Evolutionary conservation across 2,113 vertebrate species (phyloP).

Genomic region (Cynopterus brachyotis): DNA sequence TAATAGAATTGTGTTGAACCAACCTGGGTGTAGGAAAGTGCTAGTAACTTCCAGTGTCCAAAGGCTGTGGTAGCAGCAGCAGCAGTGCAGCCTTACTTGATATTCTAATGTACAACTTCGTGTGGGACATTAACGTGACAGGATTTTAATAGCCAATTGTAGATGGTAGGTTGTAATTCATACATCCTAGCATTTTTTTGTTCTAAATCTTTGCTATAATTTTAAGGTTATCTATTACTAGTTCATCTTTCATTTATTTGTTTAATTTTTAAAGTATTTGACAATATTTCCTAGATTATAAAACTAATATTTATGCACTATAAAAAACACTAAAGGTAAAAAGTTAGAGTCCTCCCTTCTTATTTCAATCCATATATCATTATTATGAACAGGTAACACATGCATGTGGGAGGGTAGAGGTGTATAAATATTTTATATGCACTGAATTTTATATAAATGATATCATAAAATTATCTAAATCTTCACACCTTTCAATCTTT

Average conservation of each 20-base stretch:
- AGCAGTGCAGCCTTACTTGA: not conserved
- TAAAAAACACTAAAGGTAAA: not conserved
- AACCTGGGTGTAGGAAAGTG: not conserved
- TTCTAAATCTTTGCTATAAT: not conserved
- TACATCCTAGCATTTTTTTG: not conserved
- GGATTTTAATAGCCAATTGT: not conserved
- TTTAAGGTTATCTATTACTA: not conserved
- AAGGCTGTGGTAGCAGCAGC: not conserved
- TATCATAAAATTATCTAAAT: not conserved
- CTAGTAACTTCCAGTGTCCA: not conserved
- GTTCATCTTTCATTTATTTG: not conserved
- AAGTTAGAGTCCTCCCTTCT: not conserved
- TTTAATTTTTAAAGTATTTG: not conserved
- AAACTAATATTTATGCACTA: not conserved
- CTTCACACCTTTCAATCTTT: not conserved
- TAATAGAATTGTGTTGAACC: not conserved
- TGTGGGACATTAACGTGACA: not conserved
- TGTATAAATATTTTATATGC: not conserved
- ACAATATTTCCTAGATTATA: not conserved
- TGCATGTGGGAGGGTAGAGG: not conserved
- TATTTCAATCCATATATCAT: not conserved
- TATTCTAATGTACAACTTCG: not conserved
- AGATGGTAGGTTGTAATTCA: not conserved
- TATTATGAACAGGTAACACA: not conserved
- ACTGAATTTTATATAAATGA: constrained; percentile 6